phyloP scores from a whole-genome alignment of 2,113 vertebrate genomes.

The Sander lucioperca region DNA sequence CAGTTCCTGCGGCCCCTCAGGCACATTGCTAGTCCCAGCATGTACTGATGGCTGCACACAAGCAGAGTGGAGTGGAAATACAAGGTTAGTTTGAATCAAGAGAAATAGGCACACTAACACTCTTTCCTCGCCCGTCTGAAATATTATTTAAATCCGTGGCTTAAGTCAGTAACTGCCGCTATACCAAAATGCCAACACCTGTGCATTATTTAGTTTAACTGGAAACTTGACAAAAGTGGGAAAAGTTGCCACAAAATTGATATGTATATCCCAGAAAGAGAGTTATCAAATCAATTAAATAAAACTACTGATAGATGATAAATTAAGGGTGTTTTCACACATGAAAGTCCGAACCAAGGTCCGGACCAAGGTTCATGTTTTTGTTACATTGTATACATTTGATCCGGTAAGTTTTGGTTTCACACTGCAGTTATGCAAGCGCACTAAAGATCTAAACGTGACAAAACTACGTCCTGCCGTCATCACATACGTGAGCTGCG shows the following conservation, averaged over 20 bases:
- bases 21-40: constrained; percentile 74
- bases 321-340: too few relatives aligned
- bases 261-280: not conserved
- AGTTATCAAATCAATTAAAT: not conserved
- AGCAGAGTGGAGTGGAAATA: constrained; percentile 27
- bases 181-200: not conserved
- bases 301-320: not conserved
- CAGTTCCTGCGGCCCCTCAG: constrained; percentile 62
- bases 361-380: too few relatives aligned
- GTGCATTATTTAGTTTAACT: not conserved
- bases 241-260: not conserved
- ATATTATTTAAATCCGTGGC: not conserved
- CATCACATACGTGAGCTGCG: too few relatives aligned
- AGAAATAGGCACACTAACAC: constrained; percentile 21
- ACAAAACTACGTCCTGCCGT: too few relatives aligned
- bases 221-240: not conserved
- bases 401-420: too few relatives aligned
- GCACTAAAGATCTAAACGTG: too few relatives aligned
- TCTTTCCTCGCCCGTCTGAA: not conserved
- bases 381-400: too few relatives aligned
- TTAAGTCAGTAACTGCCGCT: not conserved
- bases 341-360: too few relatives aligned
- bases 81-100: constrained; percentile 22
- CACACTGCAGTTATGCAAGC: too few relatives aligned
- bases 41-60: constrained; percentile 63